These are phyloP conservation scores for Phasia obesa DNA, from an alignment of 2,888 invertebrate genomes.

Conservation along the genomic window DNA sequence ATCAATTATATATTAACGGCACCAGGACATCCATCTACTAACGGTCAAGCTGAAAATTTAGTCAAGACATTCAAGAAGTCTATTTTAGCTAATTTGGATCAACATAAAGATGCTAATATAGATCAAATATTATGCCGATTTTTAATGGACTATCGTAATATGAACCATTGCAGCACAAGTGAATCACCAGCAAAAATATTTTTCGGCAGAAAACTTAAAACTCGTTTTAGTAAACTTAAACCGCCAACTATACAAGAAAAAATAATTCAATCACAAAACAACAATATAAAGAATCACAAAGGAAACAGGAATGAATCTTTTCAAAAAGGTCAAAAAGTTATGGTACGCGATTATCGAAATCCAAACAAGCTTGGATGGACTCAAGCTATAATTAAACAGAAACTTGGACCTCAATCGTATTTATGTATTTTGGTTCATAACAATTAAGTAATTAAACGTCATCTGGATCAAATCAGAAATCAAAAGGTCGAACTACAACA, in stretches of 20 bases:
- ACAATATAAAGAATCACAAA: no score
- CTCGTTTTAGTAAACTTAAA: conserved; percentile 53
- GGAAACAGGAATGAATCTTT: no score
- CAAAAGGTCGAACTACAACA: conserved; percentile 8
- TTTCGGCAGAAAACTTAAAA: conserved; percentile 57
- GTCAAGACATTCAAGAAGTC: conserved; percentile 73
- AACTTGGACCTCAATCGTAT: conserved; percentile 47
- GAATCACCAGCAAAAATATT: conserved; percentile 67
- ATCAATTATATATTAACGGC: conserved; percentile 65
- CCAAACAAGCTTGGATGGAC: conserved; percentile 67
- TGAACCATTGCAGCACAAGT: conserved; percentile 63
- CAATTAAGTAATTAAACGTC: conserved; percentile 28
- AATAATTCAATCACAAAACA: conserved; percentile 52
- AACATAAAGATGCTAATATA: conserved; percentile 18
- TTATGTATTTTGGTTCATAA: conserved; percentile 16
- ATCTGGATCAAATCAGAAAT: conserved; percentile 29
- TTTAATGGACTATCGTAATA: conserved; percentile 28
- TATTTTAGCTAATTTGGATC: conserved; percentile 55
- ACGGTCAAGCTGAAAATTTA: conserved; percentile 67
- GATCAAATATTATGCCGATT: conserved; percentile 33
- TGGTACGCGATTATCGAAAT: conserved; percentile 64
- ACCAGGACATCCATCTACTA: conserved; percentile 69
- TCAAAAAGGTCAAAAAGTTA: no score
- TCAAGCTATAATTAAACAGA: conserved; percentile 61
- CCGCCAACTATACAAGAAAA: conserved; percentile 59